phyloP scores from a whole-genome alignment of 2,888 invertebrate species.

The Microchrysa polita region DNA sequence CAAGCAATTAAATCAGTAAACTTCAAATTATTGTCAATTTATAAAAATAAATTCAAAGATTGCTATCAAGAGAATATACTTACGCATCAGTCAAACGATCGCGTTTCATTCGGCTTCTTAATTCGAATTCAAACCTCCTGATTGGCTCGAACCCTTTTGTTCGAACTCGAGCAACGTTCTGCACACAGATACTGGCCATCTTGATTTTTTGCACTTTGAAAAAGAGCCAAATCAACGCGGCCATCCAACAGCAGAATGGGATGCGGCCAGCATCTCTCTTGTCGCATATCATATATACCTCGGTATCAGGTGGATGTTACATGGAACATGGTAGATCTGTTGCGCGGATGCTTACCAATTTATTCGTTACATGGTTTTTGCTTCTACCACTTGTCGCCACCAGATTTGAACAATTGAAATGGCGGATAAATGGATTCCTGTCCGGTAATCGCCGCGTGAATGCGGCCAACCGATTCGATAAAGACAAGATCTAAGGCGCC shows the following conservation, averaged over 20 bases:
- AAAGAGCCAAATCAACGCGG: conserved; percentile 4
- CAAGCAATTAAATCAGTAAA: background rate
- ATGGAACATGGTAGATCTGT: conserved; percentile 1
- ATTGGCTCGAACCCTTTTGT: conserved; percentile 39
- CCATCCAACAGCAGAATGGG: conserved; percentile 21
- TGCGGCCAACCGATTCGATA: conserved; percentile 37
- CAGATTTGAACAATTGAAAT: conserved; percentile 42
- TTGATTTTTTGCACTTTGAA: conserved; percentile 4
- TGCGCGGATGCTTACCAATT: conserved; percentile 41
- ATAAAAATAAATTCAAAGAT: conserved; percentile 29
- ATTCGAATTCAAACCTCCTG: conserved; percentile 31
- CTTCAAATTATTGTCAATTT: background rate
- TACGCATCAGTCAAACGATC: conserved; percentile 40
- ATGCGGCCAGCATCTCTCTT: conserved; percentile 8
- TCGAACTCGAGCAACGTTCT: background rate
- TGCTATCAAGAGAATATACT: conserved; percentile 32
- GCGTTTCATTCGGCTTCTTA: conserved; percentile 25
- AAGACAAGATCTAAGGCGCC: conserved; percentile 49
- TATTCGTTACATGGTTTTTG: conserved; percentile 45
- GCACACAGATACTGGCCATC: conserved; percentile 39
- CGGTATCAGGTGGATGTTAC: conserved; percentile 30
- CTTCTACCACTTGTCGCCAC: conserved; percentile 41
- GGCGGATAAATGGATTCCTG: conserved; percentile 43
- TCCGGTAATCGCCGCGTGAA: too few relatives aligned
- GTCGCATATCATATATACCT: conserved; percentile 20